Percentiles rank a stretch among this genome's conserved stretches.
phyloP scores from a whole-genome alignment of 2,113 vertebrate species.

The Muntiacus reevesi region DNA sequence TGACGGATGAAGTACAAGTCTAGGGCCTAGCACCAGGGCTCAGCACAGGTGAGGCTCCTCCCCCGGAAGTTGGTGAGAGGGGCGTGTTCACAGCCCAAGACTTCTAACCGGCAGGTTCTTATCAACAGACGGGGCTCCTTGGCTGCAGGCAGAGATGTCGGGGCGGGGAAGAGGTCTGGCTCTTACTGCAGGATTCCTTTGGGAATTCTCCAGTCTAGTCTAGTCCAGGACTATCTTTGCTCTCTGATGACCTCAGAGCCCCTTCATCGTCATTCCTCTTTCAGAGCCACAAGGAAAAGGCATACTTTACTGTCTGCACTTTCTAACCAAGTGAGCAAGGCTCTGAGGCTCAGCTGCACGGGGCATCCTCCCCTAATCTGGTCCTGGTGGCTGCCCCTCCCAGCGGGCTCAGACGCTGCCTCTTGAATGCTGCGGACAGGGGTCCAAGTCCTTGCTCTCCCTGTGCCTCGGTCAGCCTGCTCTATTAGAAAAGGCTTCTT shows the following conservation, averaged over 20 bases:
- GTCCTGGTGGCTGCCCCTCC: background rate
- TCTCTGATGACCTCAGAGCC: background rate
- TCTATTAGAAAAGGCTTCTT: background rate
- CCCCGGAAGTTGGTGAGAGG: background rate
- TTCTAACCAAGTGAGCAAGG: background rate
- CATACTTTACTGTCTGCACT: background rate
- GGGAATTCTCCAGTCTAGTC: background rate
- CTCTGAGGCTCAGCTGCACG: background rate
- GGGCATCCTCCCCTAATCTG: background rate
- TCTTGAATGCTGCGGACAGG: background rate
- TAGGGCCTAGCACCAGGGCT: background rate
- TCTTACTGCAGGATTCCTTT: background rate
- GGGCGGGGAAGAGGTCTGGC: background rate
- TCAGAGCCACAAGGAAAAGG: background rate
- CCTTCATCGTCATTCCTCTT: background rate
- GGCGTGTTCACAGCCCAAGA: background rate
- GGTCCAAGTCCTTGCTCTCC: background rate
- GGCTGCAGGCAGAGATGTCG: background rate
- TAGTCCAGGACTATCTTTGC: background rate
- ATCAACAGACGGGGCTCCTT: background rate
- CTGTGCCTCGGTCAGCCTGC: background rate
- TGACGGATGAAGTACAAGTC: background rate
- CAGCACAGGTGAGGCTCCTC: background rate
- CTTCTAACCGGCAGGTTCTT: background rate
- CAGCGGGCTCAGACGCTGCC: background rate